Evolutionary conservation across 2,888 invertebrate genomes (phyloP).

Genomic region (Meta bourneti): DNA sequence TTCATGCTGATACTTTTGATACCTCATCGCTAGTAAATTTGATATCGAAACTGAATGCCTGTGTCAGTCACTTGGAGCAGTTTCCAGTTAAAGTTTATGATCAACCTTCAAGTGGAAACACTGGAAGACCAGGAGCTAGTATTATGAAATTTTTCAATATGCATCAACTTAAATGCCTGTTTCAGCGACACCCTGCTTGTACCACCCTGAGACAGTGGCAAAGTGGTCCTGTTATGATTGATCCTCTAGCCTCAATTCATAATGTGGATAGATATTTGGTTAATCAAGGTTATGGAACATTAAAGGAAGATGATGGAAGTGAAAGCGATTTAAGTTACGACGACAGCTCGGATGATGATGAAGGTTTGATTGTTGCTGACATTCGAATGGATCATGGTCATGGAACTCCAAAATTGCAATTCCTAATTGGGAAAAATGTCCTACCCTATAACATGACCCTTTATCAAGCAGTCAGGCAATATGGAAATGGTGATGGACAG

Average conservation of each 20-base stretch:
- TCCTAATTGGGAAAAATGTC: constrained; percentile 95
- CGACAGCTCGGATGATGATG: constrained; percentile 96
- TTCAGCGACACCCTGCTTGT: constrained; percentile 97
- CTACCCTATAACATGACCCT: constrained; percentile 99
- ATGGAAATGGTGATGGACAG: constrained; percentile 83
- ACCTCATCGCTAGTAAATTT: constrained; percentile 87
- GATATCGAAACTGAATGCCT: constrained; percentile 94
- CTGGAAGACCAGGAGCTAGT: constrained; percentile 86
- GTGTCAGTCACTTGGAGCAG: constrained; percentile 98
- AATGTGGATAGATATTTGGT: constrained; percentile 97
- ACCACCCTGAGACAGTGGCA: constrained; percentile 97
- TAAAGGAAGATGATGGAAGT: constrained; percentile 83
- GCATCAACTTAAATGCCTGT: constrained; percentile 98
- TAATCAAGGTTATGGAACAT: constrained; percentile 93
- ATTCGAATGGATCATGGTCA: constrained; percentile 86
- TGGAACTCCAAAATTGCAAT: constrained; percentile 95
- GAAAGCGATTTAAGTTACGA: constrained; percentile 86
- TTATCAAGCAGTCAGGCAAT: constrained; percentile 98
- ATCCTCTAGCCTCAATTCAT: constrained; percentile 98
- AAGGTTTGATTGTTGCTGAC: constrained; percentile 90
- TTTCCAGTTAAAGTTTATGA: constrained; percentile 98
- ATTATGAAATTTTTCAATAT: constrained; percentile 98
- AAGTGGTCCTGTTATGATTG: constrained; percentile 98
- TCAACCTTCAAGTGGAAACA: constrained; percentile 87
- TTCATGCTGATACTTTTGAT: constrained; percentile 79